Base-by-base conservation (phyloP, 2,113 vertebrate genomes). In the Galemys pyrenaicus region DNA sequence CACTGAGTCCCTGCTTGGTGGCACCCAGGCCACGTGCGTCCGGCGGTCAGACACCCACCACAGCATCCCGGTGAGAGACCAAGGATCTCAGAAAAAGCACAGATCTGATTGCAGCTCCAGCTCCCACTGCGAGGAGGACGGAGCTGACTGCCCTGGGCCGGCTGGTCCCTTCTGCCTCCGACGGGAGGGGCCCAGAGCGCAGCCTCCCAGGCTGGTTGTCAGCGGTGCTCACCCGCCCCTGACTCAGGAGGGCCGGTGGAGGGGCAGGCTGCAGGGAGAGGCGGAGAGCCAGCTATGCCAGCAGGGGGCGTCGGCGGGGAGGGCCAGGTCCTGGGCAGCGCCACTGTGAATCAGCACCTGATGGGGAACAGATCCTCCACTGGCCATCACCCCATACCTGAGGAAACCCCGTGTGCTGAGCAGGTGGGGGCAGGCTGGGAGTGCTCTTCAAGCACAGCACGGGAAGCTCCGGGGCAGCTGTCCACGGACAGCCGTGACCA, bases 291-390 rank as follows among this genome's bases (percentile, higher is more conserved):
- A 7, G 24, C 54, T 20, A 56, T 7, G 54, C 1, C 20, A 56
- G 54, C 54, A 56, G 46, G 35, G 49, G 58, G 51, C 0, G 19
- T 56, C 51, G n/a, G 19, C 1, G 11, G n/a, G 35, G n/a, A 70
- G 37, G 9, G 26, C 73, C 12, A 0, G 22, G 1, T 62, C 51
- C 41, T 0, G 20, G 8, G 73, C 26, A 39, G 84, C 54, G 65
- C 26, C 7, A 28, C 60, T 32, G 39, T 1, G 22, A 67, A 9
- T 11, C 15, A 28, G 17, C 1, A 20, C 24, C 24, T 7, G n/a
- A 35, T 0, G 0, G 49, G 60, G 0, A 39, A 15, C 0, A 28
- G 84, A 32, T 28, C 10, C 24, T 35, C 22, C 5, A 9, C 20
- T 6, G 17, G 22, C 12, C 9, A 6, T 7, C 1, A 24, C 46